Base-by-base conservation (phyloP, 2,113 vertebrate species). In the Chionis minor region DNA sequence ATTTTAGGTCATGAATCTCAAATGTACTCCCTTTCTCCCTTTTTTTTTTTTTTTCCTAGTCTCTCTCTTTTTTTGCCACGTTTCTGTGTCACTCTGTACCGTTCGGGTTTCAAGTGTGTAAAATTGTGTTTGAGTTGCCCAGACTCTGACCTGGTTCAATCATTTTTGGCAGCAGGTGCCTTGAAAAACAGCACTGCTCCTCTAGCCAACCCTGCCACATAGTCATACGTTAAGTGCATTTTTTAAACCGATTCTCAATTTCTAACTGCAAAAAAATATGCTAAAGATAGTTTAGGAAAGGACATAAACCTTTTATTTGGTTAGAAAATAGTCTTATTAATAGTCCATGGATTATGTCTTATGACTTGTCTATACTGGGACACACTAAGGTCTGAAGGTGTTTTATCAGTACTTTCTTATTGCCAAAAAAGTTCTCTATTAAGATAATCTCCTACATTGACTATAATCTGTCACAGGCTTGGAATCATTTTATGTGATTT, bases 161-260 rank as follows among this genome's bases (percentile, higher is more conserved):
- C 21, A 24, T 9, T 54, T 75, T 22, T 54, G 28, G 38, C 47
- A 70, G 35, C 2, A 8, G 33, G 27, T 52, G 12, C 14, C 62
- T 42, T n/a, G 15, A 63, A 56, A 63, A 71, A 10, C 20, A 52
- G 27, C 54, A 55, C 12, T 4, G 14, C 26, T 66, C 35, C 19
- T 62, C 23, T 8, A 58, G 62, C 14, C 47, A 28, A 5, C 19
- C 20, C 59, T 32, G 47, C 22, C 4, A 2, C 4, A 23, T 5
- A 49, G 22, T 49, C 21, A 3, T 3, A 38, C 11, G 2, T 2
- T 2, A 65, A 42, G 5, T 19, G 9, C 7, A 32, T 10, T 5
- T 55, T 40, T 61, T 23, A 2, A 75, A 87, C 15, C 24, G n/a
- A 70, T 49, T 71, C n/a, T 55, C 14, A 15, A 30, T 26, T 78